Evolutionary conservation across 2,888 invertebrate species (phyloP), one percentile per base, ranked within the genome.

Genomic region (Loripinus fragilis): DNA sequence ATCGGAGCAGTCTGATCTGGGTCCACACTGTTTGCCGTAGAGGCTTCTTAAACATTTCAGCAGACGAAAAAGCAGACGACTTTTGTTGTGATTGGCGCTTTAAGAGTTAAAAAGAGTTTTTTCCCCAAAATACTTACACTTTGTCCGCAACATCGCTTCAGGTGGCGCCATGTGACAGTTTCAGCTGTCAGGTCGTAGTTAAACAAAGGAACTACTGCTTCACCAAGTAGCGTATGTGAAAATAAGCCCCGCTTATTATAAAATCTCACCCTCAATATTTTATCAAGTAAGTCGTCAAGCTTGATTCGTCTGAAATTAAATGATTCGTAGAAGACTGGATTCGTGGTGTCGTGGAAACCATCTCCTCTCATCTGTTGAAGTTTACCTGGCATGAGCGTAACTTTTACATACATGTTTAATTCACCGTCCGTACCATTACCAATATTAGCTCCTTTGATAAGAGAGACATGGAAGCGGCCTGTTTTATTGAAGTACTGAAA

Each of bases 401-500:
- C 60, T 33, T 60, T 60, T 5, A 60, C 60, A 33, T 2, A 60
- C 60, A 60, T 20, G 1, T 20, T 20, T 17, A 60, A 33, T 10
- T n/a, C 23, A 12, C 1, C 17, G 8, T 60, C 60, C 33, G 2
- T 33, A 33, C 30, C 33, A 2, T 10, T 25, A 3, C 60, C 60
- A 12, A 60, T 33, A 30, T 60, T 60, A 2, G 20, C 5, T 2
- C n/a, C 60, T 5, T 33, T 20, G 33, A 60, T 3, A 8, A 60
- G 33, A 20, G 60, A 60, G 33, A 60, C 60, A 20, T 60, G 30
- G 28, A 60, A 60, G 5, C 60, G 10, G 5, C 33, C 2, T 12
- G 60, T n/a, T 15, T 60, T 60, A 23, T 33, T 33, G 23, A 60
- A 60, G 17, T 60, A 60, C 60, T 60, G 60, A 33, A 60, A 60